Conservation (phyloP, 2,888 invertebrate species). For the Deladenus siricidicola region DNA sequence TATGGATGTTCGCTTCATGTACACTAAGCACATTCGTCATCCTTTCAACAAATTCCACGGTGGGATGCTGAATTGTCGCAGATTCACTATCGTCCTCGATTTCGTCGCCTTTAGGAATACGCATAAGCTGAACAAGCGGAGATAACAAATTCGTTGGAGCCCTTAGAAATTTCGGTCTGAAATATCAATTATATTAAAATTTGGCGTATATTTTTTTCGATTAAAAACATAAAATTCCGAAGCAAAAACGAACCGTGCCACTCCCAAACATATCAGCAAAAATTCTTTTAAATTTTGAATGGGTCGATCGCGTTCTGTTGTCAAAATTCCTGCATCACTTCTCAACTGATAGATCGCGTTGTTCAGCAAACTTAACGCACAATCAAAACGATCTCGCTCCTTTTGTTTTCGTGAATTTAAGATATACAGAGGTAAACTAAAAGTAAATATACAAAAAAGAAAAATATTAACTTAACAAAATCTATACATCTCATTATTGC, state of each 20-base stretch:
- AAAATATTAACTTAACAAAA: not conserved
- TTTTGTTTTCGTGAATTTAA: conserved; percentile 1
- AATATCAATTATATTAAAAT: too few species aligned
- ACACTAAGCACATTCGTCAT: too few species aligned
- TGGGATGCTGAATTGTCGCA: too few species aligned
- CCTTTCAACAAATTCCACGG: too few species aligned
- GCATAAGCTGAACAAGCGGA: too few species aligned
- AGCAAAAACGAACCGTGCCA: conserved; percentile 5
- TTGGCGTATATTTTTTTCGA: too few species aligned
- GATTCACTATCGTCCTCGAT: too few species aligned
- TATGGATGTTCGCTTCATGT: too few species aligned
- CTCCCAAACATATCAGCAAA: conserved; percentile 20
- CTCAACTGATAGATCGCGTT: conserved; percentile 78
- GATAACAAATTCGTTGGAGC: too few species aligned
- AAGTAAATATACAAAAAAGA: not conserved
- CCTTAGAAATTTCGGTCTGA: too few species aligned
- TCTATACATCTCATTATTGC: conserved; percentile 60
- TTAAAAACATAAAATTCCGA: too few species aligned
- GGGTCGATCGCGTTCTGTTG: conserved; percentile 27
- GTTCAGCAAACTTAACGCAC: conserved; percentile 9
- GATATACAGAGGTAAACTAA: conserved; percentile 5
- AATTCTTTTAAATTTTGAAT: conserved; percentile 21
- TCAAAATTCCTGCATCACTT: conserved; percentile 35
- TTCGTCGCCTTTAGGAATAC: too few species aligned
- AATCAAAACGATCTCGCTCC: conserved; percentile 4